Evolutionary conservation across 2,888 invertebrate species (phyloP), one percentile per base, ranked within the genome.

Genomic region (Halictus ligatus): DNA sequence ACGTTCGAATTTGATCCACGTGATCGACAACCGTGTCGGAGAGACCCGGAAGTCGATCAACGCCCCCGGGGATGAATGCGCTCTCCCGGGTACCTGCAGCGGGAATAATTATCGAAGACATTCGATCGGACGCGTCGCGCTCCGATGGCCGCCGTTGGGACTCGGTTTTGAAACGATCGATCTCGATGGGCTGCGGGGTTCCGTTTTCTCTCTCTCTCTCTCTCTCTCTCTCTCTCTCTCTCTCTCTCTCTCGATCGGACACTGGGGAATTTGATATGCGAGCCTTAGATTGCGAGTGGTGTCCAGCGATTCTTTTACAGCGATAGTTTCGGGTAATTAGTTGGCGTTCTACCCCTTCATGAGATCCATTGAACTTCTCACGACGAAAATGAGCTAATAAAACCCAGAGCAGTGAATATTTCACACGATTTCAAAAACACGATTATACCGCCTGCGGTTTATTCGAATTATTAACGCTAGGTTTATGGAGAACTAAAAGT

Each of bases 21-120:
- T 78, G 90, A 91, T 87, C 89, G 86, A 85, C 84, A 83, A 78
- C 76, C 84, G 15, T 58, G 79, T 64, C 43, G 21, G 50, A 73
- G 54, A 88, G 82, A 88, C 89, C 92, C 92, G 93, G 92, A 93
- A 93, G 93, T 92, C 85, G 87, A 7, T 67, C 54, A 64, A 64
- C 64, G 83, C 89, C 88, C 89, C 81, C 77, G 46, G 50, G 72
- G 69, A 87, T 74, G 73, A 75, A 76, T 64, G 40, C 50, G 18
- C 75, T 60, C 60, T 60, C 54, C 46, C 74, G 76, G 76, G 54
- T 60, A 54, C 67, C 64, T 43, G 71, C 81, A 78, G 82, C 69
- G 72, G 76, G 75, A 87, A 84, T 87, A 89, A 90, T 85, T 84
- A 85, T 76, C 79, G 12, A 8, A 12, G 81, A 84, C 83, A 80